phyloP scores from a whole-genome alignment of 2,797 vertebrate species.

The Enteromius argenteus region DNA sequence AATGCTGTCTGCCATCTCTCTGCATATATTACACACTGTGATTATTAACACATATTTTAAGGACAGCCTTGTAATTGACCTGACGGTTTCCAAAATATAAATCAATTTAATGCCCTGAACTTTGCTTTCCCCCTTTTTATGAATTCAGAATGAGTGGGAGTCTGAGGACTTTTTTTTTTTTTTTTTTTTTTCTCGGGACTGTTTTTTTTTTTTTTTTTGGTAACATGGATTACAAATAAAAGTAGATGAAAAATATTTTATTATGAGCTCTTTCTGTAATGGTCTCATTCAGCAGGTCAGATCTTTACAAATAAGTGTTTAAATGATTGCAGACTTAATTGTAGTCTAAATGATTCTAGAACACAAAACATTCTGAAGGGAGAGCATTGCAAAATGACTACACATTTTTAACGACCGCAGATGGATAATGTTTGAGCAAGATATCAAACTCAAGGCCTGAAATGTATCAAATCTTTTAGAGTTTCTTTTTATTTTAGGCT shows the following conservation, averaged over 20 bases:
- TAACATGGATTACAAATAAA: slow-evolving; percentile 18
- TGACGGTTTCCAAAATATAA: slow-evolving; percentile 66
- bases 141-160: slow-evolving; percentile 50
- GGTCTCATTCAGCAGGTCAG: slow-evolving; percentile 8
- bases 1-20: slow-evolving; percentile 65
- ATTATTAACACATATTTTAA: slow-evolving; percentile 71
- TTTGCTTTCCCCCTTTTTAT: slow-evolving; percentile 44
- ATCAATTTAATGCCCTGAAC: slow-evolving; percentile 62
- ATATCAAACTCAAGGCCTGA: slow-evolving; percentile 62
- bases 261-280: slow-evolving; percentile 18
- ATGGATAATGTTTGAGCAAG: slow-evolving; percentile 55
- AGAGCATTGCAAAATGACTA: slow-evolving; percentile 33
- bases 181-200: background rate
- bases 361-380: background rate
- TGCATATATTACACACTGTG: slow-evolving; percentile 66
- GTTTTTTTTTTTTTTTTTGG: background rate
- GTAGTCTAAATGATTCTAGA: slow-evolving; percentile 11
- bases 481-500: slow-evolving; percentile 30
- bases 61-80: slow-evolving; percentile 68
- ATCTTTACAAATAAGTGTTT: slow-evolving; percentile 32
- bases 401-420: slow-evolving; percentile 28
- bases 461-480: slow-evolving; percentile 40
- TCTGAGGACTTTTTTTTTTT: slow-evolving; percentile 26
- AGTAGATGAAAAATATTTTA: background rate
- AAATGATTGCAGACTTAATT: slow-evolving; percentile 18